Evolutionary conservation across 2,797 vertebrate species (phyloP).

Genomic region (Sebastes trivittatus): DNA sequence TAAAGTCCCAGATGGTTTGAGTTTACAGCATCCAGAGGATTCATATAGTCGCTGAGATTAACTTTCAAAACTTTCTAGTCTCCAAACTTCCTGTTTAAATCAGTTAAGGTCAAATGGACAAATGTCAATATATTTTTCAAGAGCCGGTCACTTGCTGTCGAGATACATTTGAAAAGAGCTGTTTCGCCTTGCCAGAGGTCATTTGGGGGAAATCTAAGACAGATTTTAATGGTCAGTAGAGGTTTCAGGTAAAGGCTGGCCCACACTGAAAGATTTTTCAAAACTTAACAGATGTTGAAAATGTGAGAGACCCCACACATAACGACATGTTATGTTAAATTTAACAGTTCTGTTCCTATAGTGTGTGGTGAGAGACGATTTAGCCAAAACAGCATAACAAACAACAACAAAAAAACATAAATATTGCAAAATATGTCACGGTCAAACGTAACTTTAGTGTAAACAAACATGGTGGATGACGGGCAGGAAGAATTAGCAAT

Average conservation of each 20-base stretch:
- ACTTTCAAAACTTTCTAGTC: constrained; percentile 40
- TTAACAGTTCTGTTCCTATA: too few species aligned
- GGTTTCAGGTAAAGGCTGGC: not conserved
- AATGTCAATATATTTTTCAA: not conserved
- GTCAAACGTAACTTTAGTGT: too few species aligned
- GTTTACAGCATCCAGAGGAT: constrained; percentile 37
- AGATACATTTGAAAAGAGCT: not conserved
- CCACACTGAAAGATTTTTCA: too few species aligned
- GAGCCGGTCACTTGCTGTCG: not conserved
- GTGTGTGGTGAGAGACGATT: too few species aligned
- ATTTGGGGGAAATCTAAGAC: not conserved
- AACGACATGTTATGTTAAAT: too few species aligned
- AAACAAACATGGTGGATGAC: too few species aligned
- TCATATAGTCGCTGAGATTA: not conserved
- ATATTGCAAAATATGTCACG: accelerated
- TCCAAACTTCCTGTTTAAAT: constrained; percentile 1
- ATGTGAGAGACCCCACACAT: too few species aligned
- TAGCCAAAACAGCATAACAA: accelerated
- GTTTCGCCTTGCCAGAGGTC: not conserved
- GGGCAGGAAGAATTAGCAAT: too few species aligned
- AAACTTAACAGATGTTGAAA: too few species aligned
- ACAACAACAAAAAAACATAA: accelerated
- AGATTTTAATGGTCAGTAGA: not conserved
- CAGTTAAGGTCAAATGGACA: not conserved
- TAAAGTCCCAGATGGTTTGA: constrained; percentile 53